Evolutionary conservation across 2,888 invertebrate genomes (phyloP), one percentile per base, ranked within the genome.

Genomic region (Dastarcus helophoroides): DNA sequence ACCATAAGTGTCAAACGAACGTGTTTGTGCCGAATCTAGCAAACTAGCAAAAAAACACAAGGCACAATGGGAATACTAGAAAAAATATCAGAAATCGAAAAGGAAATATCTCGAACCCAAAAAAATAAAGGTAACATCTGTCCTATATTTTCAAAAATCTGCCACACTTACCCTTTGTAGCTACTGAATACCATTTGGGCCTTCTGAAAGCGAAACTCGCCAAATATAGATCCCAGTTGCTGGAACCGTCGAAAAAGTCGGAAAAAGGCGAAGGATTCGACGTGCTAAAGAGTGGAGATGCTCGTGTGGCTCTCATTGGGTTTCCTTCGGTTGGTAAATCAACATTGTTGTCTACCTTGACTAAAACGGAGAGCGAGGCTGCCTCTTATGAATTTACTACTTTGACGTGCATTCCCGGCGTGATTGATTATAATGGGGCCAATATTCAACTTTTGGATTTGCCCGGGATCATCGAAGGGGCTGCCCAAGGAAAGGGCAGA

Each of bases 51-150:
- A 43, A 34, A n/a, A n/a, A n/a, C n/a, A n/a, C n/a, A n/a, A n/a
- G n/a, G n/a, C n/a, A n/a, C n/a, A n/a, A 98, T 99, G 98, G 98
- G 98, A 49, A 97, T 99, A 58, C 67, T 98, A 42, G 98, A 98
- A 54, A 97, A 94, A 73, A 98, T 98, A 62, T 81, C 90, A 3
- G 97, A 98, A 71, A 95, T 98, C 42, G 98, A 98, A 60, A 84
- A 81, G 55, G 98, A 98, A 77, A 98, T 98, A 43, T 86, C 91
- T 9, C 73, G 94, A 47, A 98, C 98, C 10, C 98, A 98, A 60
- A 98, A 98, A 65, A 98, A 98, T 67, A 98, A 98, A 82, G 95
- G 94, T 93, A 60, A 42, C 12, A 6, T 7, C 10, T 7, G 9
- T 13, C 14, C 19, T 33, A 15, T 31, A 5, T 23, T 6, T 26